Conservation (phyloP, 2,797 vertebrate species). For the Echeneis naucrates region DNA sequence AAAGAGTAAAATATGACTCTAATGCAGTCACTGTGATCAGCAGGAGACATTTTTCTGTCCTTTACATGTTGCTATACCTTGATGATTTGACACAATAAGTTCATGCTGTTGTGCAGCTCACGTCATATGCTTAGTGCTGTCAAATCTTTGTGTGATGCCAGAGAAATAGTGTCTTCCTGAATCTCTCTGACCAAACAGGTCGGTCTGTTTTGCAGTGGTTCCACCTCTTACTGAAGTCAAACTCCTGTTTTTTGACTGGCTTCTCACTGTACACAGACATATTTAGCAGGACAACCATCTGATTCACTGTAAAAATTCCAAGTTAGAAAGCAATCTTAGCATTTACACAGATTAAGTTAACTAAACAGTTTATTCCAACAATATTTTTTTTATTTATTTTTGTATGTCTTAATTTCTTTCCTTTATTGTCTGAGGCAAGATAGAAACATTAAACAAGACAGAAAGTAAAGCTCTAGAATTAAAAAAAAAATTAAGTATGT, state of each 20-base stretch:
- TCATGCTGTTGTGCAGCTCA: neutral
- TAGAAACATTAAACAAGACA: too few species aligned
- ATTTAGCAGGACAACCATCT: slow-evolving; percentile 19
- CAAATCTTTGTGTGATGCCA: neutral
- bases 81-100: neutral
- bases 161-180: neutral
- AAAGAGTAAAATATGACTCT: too few species aligned
- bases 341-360: neutral
- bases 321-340: slow-evolving; percentile 14
- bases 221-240: neutral
- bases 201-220: neutral
- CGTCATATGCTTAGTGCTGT: neutral
- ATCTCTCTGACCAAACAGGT: neutral
- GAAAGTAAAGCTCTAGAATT: neutral
- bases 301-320: slow-evolving; percentile 32
- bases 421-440: neutral
- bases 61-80: neutral
- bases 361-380: neutral
- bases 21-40: too few species aligned
- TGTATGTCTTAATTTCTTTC: slow-evolving; percentile 28
- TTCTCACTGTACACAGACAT: slow-evolving; percentile 27
- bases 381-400: slow-evolving; percentile 26
- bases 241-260: neutral
- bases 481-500: slow-evolving; percentile 16
- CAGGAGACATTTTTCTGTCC: too few species aligned